Base-by-base conservation (phyloP, 2,797 vertebrate species). In the Lagocephalus sceleratus region DNA sequence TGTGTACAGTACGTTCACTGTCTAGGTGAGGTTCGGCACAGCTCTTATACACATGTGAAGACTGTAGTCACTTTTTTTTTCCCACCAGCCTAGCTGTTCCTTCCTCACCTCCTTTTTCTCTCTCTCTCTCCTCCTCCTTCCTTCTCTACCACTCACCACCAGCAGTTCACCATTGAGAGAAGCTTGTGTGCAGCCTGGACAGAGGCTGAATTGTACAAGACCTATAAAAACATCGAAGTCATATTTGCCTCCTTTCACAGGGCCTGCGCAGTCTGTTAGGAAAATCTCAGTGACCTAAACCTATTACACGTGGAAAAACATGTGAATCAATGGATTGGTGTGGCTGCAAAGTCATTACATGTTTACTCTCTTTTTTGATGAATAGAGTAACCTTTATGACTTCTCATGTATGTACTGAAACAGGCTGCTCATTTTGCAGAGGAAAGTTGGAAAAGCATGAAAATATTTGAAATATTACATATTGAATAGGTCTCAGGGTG, bases 181-280 rank as follows among this genome's bases (percentile, higher is more conserved):
- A 75, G 54, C 51, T 73, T 81, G 78, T 88, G 84, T 89, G 62
- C 54, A 48, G 51, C 51, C 4, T 2, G 67, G 54, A 89, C 85
- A 89, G 82, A 75, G 73, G 20, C 17, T 12, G 39, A 47, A 82
- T 88, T 87, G 86, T 88, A 47, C 57, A 57, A 52, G 35, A 56
- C 15, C 2, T 41, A 46, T 56, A 56, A 66, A 77, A 63, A 68
- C 71, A 75, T 59, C 56, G 53, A 47, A 41, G n/a, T 63, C 60
- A 54, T 41, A 66, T 63, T 48, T 73, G 22, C 51, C 57, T 32
- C 45, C 67, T 77, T 71, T 52, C 60, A 58, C 65, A 29, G 48
- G 56, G 64, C 56, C 39, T 66, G 52, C 22, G 2, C 69, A 48
- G 71, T 56, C 69, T 47, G 60, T 71, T 73, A 63, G 60, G 59